Evolutionary conservation across 2,888 invertebrate species (phyloP).

Genomic region (Macropis europaea): DNA sequence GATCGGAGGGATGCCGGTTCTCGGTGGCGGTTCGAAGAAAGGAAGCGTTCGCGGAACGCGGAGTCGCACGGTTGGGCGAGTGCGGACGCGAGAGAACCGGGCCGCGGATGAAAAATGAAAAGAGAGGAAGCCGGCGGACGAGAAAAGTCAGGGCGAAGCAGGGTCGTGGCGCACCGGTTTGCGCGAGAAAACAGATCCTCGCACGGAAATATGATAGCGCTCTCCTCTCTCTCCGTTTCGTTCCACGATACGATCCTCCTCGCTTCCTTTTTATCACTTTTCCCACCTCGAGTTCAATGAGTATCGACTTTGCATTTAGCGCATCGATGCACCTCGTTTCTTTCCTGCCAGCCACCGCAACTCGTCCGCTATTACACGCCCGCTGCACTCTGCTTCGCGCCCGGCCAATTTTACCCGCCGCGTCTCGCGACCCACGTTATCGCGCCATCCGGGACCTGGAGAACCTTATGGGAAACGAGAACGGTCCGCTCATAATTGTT

Average conservation of each 20-base stretch:
- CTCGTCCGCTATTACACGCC: too few species aligned
- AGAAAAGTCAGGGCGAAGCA: conserved; percentile 14
- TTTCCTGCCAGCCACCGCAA: conserved; percentile 5
- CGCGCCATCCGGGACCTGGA: too few species aligned
- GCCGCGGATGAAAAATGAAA: conserved; percentile 28
- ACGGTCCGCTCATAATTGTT: too few species aligned
- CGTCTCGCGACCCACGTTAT: too few species aligned
- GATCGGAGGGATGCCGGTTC: too few species aligned
- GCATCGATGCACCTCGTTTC: conserved; percentile 35
- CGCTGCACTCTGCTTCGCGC: background rate
- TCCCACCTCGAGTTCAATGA: conserved; percentile 50
- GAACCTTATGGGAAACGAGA: too few species aligned
- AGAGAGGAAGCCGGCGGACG: too few species aligned
- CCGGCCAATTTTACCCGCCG: background rate
- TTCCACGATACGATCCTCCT: background rate
- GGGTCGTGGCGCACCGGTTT: conserved; percentile 42
- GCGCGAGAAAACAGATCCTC: conserved; percentile 48
- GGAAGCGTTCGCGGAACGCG: too few species aligned
- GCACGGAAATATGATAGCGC: conserved; percentile 61
- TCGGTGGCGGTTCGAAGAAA: too few species aligned
- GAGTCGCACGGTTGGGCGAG: too few species aligned
- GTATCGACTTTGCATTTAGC: conserved; percentile 65
- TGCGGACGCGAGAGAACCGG: too few species aligned
- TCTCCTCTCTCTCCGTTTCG: background rate
- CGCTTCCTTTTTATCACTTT: background rate